Evolutionary conservation across 1,140 invertebrate species (phyloP).

Genomic region (Eueides isabella): DNA sequence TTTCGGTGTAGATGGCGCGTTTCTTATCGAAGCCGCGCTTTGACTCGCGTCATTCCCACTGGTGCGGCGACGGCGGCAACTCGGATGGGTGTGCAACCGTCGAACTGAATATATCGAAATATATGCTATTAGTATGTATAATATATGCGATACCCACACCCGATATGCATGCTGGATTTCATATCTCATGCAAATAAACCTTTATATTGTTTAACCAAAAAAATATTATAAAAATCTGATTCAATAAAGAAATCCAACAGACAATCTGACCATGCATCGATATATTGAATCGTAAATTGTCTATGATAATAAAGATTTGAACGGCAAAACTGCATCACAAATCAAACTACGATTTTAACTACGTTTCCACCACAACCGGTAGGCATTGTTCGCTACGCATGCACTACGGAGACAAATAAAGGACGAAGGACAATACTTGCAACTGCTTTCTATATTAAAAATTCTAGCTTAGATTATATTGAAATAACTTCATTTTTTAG

Average conservation of each 20-base stretch:
- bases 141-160: conserved; percentile 56
- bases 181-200: conserved; percentile 15
- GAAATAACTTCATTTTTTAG: not conserved
- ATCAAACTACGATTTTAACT: conserved; percentile 64
- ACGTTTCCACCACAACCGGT: conserved; percentile 77
- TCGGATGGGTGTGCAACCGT: conserved; percentile 98
- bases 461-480: not conserved
- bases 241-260: conserved; percentile 54
- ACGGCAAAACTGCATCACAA: conserved; percentile 76
- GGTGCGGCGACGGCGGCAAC: conserved; percentile 97
- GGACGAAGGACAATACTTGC: conserved; percentile 17
- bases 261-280: conserved; percentile 61
- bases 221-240: not conserved
- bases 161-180: conserved; percentile 45
- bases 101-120: conserved; percentile 88
- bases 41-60: conserved; percentile 93
- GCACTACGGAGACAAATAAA: conserved; percentile 57
- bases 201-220: conserved; percentile 1
- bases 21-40: conserved; percentile 59
- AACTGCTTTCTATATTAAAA: conserved; percentile 31
- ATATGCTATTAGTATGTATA: conserved; percentile 46
- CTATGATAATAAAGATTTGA: conserved; percentile 68
- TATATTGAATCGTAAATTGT: conserved; percentile 45
- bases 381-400: conserved; percentile 76
- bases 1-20: conserved; percentile 60